These are phyloP conservation scores for Urocynchramus pylzowi DNA, from an alignment of 2,113 vertebrate genomes.

Conservation along the genomic window DNA sequence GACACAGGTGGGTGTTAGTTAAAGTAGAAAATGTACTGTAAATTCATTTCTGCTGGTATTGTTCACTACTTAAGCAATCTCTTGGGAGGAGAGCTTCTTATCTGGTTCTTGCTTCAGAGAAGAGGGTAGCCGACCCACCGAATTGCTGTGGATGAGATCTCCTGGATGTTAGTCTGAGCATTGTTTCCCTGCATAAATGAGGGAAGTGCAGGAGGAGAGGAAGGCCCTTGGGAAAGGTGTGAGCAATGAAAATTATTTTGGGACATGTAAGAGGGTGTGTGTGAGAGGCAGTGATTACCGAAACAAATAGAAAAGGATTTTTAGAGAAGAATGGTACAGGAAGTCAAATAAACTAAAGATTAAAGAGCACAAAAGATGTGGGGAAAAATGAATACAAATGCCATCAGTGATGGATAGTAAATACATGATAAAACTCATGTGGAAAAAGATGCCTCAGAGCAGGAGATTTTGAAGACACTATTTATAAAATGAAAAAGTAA, in stretches of 20 bases:
- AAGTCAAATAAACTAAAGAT: not conserved
- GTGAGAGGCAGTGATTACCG: not conserved
- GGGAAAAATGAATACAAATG: not conserved
- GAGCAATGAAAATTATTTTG: not conserved
- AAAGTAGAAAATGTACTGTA: slow-evolving; percentile 44
- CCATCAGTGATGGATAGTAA: not conserved
- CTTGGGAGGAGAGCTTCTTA: not conserved
- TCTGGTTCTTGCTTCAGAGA: not conserved
- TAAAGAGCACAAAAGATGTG: not conserved
- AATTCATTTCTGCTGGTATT: slow-evolving; percentile 24
- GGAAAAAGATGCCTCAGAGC: not conserved
- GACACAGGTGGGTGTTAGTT: slow-evolving; percentile 54
- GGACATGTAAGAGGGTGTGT: fast-evolving
- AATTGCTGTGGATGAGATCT: not conserved
- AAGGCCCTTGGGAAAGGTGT: not conserved
- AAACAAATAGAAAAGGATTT: not conserved
- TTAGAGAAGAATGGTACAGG: not conserved
- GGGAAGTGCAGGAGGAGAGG: not conserved
- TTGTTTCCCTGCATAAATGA: not conserved
- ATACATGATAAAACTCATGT: fast-evolving
- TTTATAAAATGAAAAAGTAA: not conserved
- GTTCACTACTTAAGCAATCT: not conserved
- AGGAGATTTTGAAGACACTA: not conserved
- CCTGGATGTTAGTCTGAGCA: not conserved
- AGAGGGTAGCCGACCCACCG: fast-evolving